A percentile compares a stretch with the other conserved stretches of the same genome.
phyloP scores from a whole-genome alignment of 1,140 invertebrate genomes.

The Heterodera schachtii region DNA sequence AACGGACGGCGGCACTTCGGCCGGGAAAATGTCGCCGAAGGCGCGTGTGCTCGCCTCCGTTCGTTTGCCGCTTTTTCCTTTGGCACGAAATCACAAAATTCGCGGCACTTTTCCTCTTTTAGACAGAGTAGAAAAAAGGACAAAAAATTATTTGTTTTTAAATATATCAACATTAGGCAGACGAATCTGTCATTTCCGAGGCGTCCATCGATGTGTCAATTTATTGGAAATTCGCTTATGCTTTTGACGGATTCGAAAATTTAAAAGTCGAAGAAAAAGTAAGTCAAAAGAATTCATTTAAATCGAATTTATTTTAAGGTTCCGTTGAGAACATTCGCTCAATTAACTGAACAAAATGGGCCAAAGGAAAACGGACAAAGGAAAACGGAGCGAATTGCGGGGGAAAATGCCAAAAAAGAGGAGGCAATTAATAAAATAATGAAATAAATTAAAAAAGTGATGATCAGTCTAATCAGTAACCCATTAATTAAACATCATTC shows the following conservation, averaged over 20 bases:
- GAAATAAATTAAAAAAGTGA: too few species aligned
- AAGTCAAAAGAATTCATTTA: background rate
- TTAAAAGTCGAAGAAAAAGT: conserved; percentile 5
- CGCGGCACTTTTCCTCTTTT: conserved; percentile 34
- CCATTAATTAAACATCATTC: too few species aligned
- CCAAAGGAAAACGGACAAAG: background rate
- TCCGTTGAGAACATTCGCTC: conserved; percentile 9
- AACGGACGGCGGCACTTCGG: background rate
- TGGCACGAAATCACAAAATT: conserved; percentile 36
- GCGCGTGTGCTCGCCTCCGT: conserved; percentile 14
- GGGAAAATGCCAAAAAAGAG: background rate
- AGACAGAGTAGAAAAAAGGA: conserved; percentile 12
- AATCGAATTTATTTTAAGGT: background rate
- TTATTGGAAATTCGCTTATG: conserved; percentile 48
- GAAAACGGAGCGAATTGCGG: too few species aligned
- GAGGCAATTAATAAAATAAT: background rate
- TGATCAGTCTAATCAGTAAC: too few species aligned
- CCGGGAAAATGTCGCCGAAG: background rate
- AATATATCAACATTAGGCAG: conserved; percentile 11
- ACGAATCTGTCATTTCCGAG: conserved; percentile 33
- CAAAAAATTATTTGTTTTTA: background rate
- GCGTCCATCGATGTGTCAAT: conserved; percentile 44
- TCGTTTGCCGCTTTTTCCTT: conserved; percentile 28
- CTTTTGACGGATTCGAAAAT: conserved; percentile 36
- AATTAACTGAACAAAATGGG: background rate